Evolutionary conservation across 92 coral and sea anemone genomes (phyloP), one percentile per base, ranked within the genome.

Genomic region (Palythoa heliodiscus): DNA sequence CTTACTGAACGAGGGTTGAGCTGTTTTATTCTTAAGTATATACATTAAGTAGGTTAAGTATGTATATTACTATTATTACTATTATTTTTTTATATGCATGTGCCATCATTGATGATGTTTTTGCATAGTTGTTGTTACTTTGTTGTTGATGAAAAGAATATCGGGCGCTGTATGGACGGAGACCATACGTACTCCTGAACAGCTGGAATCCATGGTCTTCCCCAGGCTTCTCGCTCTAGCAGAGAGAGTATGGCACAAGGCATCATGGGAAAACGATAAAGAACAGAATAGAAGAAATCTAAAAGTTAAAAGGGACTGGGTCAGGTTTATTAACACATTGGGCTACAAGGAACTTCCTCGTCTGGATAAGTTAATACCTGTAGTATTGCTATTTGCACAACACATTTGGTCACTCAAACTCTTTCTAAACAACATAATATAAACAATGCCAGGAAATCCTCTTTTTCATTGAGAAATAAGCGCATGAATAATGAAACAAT

Each of bases 171-270:
- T 92, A 40, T 92, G 95, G 95, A 83, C 92, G 52, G 95, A 92
- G 66, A 92, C 95, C 11, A 85, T 89, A 20, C 92, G 95, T 19
- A 92, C 95, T 6, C 23, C 86, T 7, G 92, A 92, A 29, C 87
- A 92, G 81, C 80, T 92, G 11, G 86, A 89, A 64, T 89, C 87
- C 10, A 89, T 89, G 95, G 73, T 87, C 20, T 88, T 75, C 53
- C 95, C 95, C 39, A 88, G 95, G 4, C 75, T 89, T 38, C 75
- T 89, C 38, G 91, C 95, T 17, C 77, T 92, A 75, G 95, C 92
- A 39, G 95, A 92, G 87, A 73, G 95, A 71, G 91, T 91, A 47
- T 92, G 95, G 92, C 93, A 89, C 81, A 92, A 92, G 70, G 89
- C 92, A 72, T 61, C 82, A 71, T 91, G 90, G 89, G 95, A 92